These are phyloP conservation scores for Gila robusta DNA, from an alignment of 2,797 vertebrate species.

Conservation along the genomic window DNA sequence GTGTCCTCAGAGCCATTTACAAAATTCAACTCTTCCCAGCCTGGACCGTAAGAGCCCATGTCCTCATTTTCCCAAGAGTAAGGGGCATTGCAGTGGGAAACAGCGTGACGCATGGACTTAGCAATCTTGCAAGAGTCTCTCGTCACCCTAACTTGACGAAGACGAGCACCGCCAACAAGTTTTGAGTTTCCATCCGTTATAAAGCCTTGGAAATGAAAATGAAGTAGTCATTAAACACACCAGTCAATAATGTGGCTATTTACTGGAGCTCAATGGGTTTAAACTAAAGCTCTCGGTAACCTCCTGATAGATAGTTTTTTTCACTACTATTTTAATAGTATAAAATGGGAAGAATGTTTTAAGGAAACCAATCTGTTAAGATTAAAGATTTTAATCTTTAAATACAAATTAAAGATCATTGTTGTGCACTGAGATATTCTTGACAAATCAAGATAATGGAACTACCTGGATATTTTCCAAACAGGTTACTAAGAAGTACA, in stretches of 20 bases:
- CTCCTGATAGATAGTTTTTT: not conserved
- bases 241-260: not conserved
- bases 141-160: conserved; percentile 90
- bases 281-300: not conserved
- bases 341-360: not conserved
- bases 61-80: conserved; percentile 92
- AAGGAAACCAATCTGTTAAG: not conserved
- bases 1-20: conserved; percentile 68
- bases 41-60: conserved; percentile 79
- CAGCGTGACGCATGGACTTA: conserved; percentile 71
- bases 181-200: conserved; percentile 96
- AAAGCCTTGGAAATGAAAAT: conserved; percentile 81
- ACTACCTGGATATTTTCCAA: conserved; percentile 86
- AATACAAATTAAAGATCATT: not conserved
- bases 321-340: not conserved
- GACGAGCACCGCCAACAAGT: conserved; percentile 88
- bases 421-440: not conserved
- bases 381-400: not conserved
- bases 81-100: conserved; percentile 77
- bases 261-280: not conserved
- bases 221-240: not conserved
- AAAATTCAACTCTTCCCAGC: conserved; percentile 78
- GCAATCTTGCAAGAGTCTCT: conserved; percentile 80
- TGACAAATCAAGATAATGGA: not conserved
- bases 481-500: conserved; percentile 86